Conservation (phyloP, 1,140 invertebrate genomes). For the Ctenoplectra terminalis region DNA sequence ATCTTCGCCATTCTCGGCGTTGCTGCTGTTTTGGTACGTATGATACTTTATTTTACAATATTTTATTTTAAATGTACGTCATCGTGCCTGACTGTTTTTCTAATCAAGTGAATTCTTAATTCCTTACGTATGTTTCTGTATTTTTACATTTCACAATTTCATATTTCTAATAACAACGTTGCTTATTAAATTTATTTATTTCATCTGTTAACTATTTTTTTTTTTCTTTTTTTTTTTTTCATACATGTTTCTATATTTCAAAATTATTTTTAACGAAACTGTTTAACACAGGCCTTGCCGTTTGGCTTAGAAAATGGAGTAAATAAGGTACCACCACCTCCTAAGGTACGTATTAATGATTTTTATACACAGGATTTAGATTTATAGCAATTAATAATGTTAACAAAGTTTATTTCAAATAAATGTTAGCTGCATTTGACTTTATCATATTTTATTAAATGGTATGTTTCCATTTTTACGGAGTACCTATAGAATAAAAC, state of each 20-base stretch:
- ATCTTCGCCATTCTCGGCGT: slow-evolving; percentile 7
- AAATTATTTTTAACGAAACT: background rate
- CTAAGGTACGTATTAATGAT: background rate
- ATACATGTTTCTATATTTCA: background rate
- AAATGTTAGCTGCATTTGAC: background rate
- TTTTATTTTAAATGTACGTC: background rate
- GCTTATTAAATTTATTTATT: background rate
- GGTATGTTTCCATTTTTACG: background rate
- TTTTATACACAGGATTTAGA: background rate
- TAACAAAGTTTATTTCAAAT: background rate
- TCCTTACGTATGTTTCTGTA: background rate
- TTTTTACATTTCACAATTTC: background rate
- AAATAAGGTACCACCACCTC: too few relatives aligned
- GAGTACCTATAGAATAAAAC: too few relatives aligned
- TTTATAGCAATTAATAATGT: background rate
- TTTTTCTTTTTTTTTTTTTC: too few relatives aligned
- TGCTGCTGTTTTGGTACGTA: slow-evolving; percentile 13
- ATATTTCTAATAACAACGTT: background rate
- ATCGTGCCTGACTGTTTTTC: background rate
- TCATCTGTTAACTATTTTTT: too few relatives aligned
- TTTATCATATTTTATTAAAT: background rate
- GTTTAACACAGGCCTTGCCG: slow-evolving; percentile 6
- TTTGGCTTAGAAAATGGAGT: background rate
- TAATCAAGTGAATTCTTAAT: background rate
- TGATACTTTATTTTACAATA: background rate